These are phyloP conservation scores for Sinotaia quadrata DNA, from an alignment of 2,888 invertebrate genomes.

Conservation along the genomic window DNA sequence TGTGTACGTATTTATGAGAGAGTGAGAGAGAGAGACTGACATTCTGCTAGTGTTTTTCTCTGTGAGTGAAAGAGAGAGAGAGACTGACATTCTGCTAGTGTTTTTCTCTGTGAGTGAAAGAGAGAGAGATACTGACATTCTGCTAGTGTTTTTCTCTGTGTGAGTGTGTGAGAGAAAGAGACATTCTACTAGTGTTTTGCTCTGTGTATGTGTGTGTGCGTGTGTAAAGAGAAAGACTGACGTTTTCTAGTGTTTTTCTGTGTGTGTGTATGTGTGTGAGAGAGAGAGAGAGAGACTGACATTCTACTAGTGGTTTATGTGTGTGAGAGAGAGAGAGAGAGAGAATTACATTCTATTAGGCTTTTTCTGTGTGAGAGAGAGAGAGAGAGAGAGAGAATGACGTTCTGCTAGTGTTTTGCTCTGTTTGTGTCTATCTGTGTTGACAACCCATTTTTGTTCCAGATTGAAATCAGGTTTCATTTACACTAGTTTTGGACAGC, in stretches of 20 bases:
- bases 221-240: neutral
- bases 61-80: constrained; percentile 5
- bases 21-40: neutral
- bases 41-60: neutral
- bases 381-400: neutral
- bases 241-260: neutral
- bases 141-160: constrained; percentile 1
- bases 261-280: constrained; percentile 9
- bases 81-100: neutral
- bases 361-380: constrained; percentile 3
- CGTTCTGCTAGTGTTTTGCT: neutral
- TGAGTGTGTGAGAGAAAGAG: neutral
- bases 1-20: constrained; percentile 5
- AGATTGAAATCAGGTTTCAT: too few species aligned
- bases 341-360: neutral
- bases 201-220: neutral
- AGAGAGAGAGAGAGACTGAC: neutral
- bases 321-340: constrained; percentile 5
- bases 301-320: neutral
- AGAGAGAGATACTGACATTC: too few species aligned
- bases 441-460: too few species aligned
- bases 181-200: neutral
- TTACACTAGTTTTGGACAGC: too few species aligned
- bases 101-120: neutral
- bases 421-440: too few species aligned